Evolutionary conservation across 2,113 vertebrate genomes (phyloP), one percentile per base, ranked within the genome.

Genomic region (Xiphias gladius): DNA sequence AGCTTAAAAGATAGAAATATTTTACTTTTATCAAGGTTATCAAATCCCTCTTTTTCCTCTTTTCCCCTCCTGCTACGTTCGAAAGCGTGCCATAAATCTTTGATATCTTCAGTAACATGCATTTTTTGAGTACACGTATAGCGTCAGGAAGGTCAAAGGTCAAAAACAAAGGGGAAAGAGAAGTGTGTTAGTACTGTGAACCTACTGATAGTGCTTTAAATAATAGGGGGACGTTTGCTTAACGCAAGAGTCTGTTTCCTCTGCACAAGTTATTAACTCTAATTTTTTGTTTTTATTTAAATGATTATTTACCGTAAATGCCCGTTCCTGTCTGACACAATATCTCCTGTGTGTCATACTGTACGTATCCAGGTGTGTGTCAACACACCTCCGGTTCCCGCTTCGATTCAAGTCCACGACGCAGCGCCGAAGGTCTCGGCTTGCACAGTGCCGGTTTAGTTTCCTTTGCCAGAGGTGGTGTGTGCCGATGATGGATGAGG

Each of bases 401-500:
- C 24, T 50, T 2, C 67, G 63, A 64, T 61, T 50, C 37, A 41
- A 39, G 24, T 32, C 58, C 64, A 2, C 6, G 48, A 43, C n/a
- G 46, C n/a, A 5, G 66, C 6, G 48, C 28, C 26, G 10, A 26
- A 46, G 37, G 62, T 65, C 30, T 1, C 1, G 46, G 37, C 50
- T 3, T 39, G 30, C n/a, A 55, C 43, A 7, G 8, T 8, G 8
- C 58, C 22, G 46, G 13, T 73, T 32, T 1, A 30, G 48, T 39
- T 55, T 35, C 7, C 67, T 19, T 35, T 8, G 9, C 19, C 43
- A 55, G 46, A 68, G 41, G 32, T 43, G 63, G 65, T 24, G 13
- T 55, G 1, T 1, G 69, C n/a, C 19, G 65, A 58, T 74, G 82
- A 84, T 77, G 46, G 73, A 84, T 70, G 77, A 80, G 61, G 35